Conservation (phyloP, 2,888 invertebrate genomes). For the Hypomecis atomaria region DNA sequence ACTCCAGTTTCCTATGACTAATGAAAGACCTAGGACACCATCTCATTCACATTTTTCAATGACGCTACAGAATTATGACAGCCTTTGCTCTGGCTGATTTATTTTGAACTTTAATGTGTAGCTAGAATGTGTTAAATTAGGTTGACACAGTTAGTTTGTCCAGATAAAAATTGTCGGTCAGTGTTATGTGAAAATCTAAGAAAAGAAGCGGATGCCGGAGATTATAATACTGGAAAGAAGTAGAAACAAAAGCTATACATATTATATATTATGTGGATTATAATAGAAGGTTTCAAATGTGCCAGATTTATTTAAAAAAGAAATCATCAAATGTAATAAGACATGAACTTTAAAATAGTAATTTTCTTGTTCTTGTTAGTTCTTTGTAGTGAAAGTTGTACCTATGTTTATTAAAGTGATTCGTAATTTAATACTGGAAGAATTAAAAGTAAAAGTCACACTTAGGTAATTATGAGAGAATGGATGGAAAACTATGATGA, state of each 20-base stretch:
- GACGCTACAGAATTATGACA: background rate
- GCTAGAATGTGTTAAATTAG: constrained; percentile 2
- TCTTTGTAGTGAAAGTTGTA: too few species aligned
- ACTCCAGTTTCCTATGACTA: constrained; percentile 26
- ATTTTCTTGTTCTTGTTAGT: too few species aligned
- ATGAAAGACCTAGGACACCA: constrained; percentile 26
- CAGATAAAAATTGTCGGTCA: constrained; percentile 9
- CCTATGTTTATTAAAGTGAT: too few species aligned
- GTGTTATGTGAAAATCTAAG: constrained; percentile 15
- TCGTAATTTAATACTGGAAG: too few species aligned
- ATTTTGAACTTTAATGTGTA: constrained; percentile 2
- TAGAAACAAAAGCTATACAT: constrained; percentile 33
- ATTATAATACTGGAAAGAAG: constrained; percentile 30
- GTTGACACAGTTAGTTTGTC: constrained; percentile 5
- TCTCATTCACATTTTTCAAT: constrained; percentile 25
- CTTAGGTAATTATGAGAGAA: too few species aligned
- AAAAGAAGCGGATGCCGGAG: constrained; percentile 31
- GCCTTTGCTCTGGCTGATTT: background rate
- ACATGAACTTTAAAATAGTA: too few species aligned
- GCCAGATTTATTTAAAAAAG: constrained; percentile 7
- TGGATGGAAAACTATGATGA: too few species aligned
- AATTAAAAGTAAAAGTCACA: too few species aligned
- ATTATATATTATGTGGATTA: constrained; percentile 29
- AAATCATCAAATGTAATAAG: too few species aligned
- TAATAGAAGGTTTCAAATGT: constrained; percentile 22